Evolutionary conservation across 2,113 vertebrate genomes (phyloP), one percentile per base, ranked within the genome.

Genomic region (Vicugna pacos): DNA sequence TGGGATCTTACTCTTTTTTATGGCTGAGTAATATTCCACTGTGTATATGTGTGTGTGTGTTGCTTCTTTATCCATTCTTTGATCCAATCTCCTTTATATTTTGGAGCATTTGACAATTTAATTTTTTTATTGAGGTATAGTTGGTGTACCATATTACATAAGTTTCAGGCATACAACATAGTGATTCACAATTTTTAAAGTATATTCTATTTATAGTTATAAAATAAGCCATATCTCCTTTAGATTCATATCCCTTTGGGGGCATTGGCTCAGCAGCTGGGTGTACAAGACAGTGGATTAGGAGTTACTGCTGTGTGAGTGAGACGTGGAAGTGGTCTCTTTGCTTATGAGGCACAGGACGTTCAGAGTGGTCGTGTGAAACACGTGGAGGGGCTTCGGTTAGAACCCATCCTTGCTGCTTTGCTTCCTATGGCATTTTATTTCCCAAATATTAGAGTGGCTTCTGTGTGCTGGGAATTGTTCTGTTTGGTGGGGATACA

Each of bases 1-100:
- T 42, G 38, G 38, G 38, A 7, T 0, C 0, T 54, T 17, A 4
- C 5, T 19, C 1, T 20, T 54, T 13, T n/a, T 14, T 14, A 30
- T 4, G 30, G 75, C 11, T 7, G 75, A 10, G 17, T 2, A 3
- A 8, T 12, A 1, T 1, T 13, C 11, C 75, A 11, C 30, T 22
- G 19, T 2, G 11, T 8, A 19, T 3, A 3, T 42, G 38, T 42
- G 38, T 42, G 38, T 42, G 38, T 42, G 5, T 42, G 38, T 42
- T 42, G 38, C 30, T n/a, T 50, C 48, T 54, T 8, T 13, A 4
- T 30, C 72, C 72, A 12, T 30, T 20, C 2, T 2, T 42, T 42
- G 38, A 42, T 42, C 38, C 38, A 42, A 42, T 42, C 38, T 42
- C 38, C 38, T 42, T 42, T 42, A 42, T 42, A 42, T 42, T 42